Conservation (phyloP, 1,140 invertebrate species). For the Drosophila ironensis region DNA sequence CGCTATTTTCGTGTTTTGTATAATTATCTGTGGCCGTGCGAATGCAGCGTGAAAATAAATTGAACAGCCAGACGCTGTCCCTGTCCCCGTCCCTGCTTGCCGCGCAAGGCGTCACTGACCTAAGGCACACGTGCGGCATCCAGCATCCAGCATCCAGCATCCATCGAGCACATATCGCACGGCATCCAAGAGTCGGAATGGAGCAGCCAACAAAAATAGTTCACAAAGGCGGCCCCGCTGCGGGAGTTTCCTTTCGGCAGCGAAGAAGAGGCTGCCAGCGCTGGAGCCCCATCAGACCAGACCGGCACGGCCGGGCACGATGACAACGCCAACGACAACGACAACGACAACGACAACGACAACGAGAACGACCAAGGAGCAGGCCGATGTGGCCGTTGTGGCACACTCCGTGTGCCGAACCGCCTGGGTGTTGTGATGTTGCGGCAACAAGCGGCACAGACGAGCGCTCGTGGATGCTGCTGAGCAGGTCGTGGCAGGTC, state of each 20-base stretch:
- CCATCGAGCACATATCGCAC: no score
- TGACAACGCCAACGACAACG: neutral
- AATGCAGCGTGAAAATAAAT: conserved; percentile 53
- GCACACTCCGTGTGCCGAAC: no score
- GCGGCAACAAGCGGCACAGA: conserved; percentile 55
- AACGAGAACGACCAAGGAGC: neutral
- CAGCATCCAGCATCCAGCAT: neutral
- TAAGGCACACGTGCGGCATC: conserved; percentile 65
- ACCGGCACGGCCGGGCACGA: neutral
- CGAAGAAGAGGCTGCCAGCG: neutral
- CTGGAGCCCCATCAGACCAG: no score
- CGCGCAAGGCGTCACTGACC: conserved; percentile 64
- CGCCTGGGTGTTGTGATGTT: conserved; percentile 40
- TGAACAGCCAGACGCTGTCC: conserved; percentile 8
- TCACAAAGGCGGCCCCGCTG: conserved; percentile 55
- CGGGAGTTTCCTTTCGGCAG: conserved; percentile 60
- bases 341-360: neutral
- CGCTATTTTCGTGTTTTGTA: neutral
- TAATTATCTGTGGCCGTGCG: neutral
- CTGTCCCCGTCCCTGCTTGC: neutral
- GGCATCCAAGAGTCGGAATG: neutral
- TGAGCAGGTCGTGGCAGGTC: neutral
- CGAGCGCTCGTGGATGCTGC: conserved; percentile 11
- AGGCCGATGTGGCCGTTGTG: no score
- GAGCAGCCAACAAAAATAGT: conserved; percentile 36